Percentiles rank a stretch among this genome's conserved stretches.
phyloP scores from a whole-genome alignment of 2,113 vertebrate species.

The Corythornis vintsioides region DNA sequence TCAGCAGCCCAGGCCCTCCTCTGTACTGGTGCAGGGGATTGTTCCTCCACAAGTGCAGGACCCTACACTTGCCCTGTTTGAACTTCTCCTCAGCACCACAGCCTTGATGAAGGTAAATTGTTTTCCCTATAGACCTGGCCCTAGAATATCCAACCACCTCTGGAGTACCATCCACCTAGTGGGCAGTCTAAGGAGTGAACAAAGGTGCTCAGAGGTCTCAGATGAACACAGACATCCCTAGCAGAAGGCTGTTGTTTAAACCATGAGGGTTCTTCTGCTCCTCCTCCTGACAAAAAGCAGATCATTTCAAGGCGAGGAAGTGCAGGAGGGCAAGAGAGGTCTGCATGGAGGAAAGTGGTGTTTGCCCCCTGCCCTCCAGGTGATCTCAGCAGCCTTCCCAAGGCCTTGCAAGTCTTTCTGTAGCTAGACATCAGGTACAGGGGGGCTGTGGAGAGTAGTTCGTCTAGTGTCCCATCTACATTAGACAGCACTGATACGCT shows the following conservation, averaged over 20 bases:
- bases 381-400: background rate
- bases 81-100: background rate
- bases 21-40: too few species aligned
- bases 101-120: background rate
- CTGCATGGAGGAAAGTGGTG: background rate
- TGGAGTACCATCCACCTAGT: background rate
- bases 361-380: background rate
- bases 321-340: background rate
- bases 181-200: background rate
- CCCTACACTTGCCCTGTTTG: too few species aligned
- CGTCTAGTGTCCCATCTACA: background rate
- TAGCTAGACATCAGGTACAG: background rate
- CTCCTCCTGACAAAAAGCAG: background rate
- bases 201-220: background rate
- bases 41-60: too few species aligned
- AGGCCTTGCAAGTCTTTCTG: rapidly evolving
- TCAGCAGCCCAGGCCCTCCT: too few species aligned
- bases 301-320: background rate
- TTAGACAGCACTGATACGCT: conserved; percentile 22
- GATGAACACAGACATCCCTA: background rate
- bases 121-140: background rate
- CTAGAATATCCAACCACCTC: background rate
- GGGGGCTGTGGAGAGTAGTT: background rate
- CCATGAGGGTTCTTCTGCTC: background rate
- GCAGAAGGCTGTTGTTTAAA: background rate